Conservation (phyloP, 2,113 vertebrate species). For the Meriones unguiculatus region DNA sequence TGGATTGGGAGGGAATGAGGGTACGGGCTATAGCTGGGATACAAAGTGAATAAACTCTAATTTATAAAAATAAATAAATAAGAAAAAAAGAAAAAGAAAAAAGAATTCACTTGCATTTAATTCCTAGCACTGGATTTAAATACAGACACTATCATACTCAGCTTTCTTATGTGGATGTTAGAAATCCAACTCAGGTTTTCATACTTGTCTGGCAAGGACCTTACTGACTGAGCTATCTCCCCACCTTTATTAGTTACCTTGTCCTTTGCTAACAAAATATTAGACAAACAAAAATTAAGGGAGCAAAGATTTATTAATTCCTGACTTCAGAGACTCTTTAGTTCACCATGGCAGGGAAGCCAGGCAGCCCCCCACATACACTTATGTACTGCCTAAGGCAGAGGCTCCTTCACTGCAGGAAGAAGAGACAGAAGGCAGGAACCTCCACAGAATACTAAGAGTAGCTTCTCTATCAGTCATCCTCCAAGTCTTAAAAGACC, state of each 20-base stretch:
- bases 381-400: neutral
- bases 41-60: too few species aligned
- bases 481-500: neutral
- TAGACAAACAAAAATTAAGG: too few species aligned
- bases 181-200: neutral
- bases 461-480: neutral
- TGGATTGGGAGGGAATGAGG: too few species aligned
- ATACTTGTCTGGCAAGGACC: neutral
- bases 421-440: neutral
- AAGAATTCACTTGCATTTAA: too few species aligned
- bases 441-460: neutral
- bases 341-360: neutral
- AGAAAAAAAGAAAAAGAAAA: too few species aligned
- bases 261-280: neutral
- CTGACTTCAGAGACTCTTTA: neutral
- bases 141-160: neutral
- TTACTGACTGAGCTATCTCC: neutral
- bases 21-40: too few species aligned
- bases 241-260: neutral
- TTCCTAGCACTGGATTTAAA: too few species aligned
- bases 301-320: too few species aligned
- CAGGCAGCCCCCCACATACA: accelerated
- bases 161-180: neutral
- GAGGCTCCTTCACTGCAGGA: neutral
- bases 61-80: too few species aligned